Conservation (phyloP, 1,140 invertebrate genomes). For the Glossosoma conforme region DNA sequence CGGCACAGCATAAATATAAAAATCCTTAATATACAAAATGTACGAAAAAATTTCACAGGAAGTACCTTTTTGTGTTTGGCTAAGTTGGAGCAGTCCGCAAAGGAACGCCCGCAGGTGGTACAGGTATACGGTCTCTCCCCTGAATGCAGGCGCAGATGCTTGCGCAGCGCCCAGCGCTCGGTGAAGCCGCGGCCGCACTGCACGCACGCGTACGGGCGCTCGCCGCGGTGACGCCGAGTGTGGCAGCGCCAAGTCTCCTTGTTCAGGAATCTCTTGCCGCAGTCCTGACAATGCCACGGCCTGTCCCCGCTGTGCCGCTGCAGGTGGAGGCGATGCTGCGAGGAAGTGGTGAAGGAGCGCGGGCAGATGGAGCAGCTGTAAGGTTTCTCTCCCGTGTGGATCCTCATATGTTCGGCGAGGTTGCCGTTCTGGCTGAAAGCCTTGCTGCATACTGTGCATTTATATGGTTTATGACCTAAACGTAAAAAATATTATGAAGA, state of each 20-base stretch:
- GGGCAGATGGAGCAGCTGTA: conserved; percentile 55
- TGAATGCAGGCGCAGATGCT: conserved; percentile 62
- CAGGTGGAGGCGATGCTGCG: conserved; percentile 39
- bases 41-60: too few species aligned
- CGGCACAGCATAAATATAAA: too few species aligned
- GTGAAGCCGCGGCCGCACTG: conserved; percentile 58
- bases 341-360: conserved; percentile 45
- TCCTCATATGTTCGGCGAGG: conserved; percentile 51
- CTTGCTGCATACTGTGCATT: conserved; percentile 60
- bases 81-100: conserved; percentile 64
- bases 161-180: conserved; percentile 62
- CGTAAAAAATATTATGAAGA: background rate
- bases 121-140: conserved; percentile 77
- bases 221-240: conserved; percentile 57
- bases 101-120: conserved; percentile 67
- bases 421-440: conserved; percentile 63
- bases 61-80: conserved; percentile 60
- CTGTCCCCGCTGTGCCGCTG: conserved; percentile 60
- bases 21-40: too few species aligned
- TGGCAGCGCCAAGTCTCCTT: conserved; percentile 62
- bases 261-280: conserved; percentile 58
- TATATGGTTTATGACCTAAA: conserved; percentile 50
- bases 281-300: conserved; percentile 58
- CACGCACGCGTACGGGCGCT: conserved; percentile 58
- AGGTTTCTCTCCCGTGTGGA: conserved; percentile 66